Conservation (phyloP, 2,888 invertebrate species). For the Stegophylla sp. region DNA sequence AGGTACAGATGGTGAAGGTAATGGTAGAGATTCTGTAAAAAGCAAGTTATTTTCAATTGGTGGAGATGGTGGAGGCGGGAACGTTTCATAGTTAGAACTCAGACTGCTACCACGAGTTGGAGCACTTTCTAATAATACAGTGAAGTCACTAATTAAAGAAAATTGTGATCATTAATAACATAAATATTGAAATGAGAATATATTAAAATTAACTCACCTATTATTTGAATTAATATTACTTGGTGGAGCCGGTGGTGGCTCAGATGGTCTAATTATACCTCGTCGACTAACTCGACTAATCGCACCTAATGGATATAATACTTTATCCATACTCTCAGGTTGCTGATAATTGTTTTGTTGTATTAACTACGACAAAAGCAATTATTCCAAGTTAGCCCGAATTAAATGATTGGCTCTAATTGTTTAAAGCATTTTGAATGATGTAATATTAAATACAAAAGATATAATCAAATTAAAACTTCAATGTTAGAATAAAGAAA, state of each 20-base stretch:
- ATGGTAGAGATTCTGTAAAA: conserved; percentile 69
- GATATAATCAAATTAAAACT: no score
- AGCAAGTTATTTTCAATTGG: conserved; percentile 70
- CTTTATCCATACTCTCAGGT: conserved; percentile 51
- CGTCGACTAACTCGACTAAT: conserved; percentile 60
- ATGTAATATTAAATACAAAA: no score
- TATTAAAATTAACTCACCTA: conserved; percentile 61
- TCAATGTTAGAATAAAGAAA: no score
- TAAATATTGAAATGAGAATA: not conserved
- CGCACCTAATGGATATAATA: conserved; percentile 59
- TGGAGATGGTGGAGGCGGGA: conserved; percentile 76
- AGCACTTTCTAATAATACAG: conserved; percentile 72
- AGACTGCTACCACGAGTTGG: conserved; percentile 73
- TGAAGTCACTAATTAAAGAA: conserved; percentile 63
- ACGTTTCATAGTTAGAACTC: conserved; percentile 73
- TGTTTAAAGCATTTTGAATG: no score
- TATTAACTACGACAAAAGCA: no score
- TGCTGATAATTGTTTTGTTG: conserved; percentile 61
- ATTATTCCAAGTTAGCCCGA: no score
- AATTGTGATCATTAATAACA: not conserved
- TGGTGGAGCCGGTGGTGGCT: conserved; percentile 91
- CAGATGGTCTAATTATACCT: conserved; percentile 72
- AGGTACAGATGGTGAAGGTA: conserved; percentile 73
- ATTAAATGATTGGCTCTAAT: no score
- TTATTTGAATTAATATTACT: conserved; percentile 66